These are phyloP conservation scores for Sarcophilus harrisii DNA, from an alignment of 2,797 vertebrate species.

Conservation along the genomic window DNA sequence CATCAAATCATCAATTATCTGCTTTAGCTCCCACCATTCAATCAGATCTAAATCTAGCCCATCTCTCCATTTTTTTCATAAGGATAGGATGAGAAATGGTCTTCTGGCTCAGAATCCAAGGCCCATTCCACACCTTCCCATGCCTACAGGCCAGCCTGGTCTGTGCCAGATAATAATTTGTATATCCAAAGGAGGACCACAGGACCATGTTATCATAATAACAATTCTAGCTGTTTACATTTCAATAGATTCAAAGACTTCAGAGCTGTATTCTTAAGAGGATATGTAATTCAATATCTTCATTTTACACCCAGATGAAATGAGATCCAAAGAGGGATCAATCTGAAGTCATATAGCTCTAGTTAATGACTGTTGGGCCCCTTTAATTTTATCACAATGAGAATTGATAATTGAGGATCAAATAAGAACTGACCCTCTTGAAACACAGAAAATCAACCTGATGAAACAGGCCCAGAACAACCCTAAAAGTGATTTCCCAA, in stretches of 20 bases:
- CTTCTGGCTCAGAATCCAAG: background rate
- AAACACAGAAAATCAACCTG: background rate
- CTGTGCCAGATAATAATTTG: background rate
- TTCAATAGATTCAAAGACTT: background rate
- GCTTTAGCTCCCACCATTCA: background rate
- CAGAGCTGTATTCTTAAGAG: background rate
- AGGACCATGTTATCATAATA: background rate
- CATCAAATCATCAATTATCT: background rate
- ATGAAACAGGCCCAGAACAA: background rate
- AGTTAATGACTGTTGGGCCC: background rate
- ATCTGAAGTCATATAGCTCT: background rate
- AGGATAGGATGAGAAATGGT: background rate
- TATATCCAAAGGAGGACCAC: background rate
- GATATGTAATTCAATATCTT: background rate
- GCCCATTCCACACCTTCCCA: background rate
- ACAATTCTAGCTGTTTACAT: background rate
- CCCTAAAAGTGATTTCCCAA: background rate
- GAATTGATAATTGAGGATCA: background rate
- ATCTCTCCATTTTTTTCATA: background rate
- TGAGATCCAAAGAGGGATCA: background rate
- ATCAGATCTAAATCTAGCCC: background rate
- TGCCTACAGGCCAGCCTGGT: background rate
- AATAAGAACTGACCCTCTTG: background rate
- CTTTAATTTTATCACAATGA: constrained; percentile 3
- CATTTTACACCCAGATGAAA: background rate